Evolutionary conservation across 2,113 vertebrate species (phyloP), one percentile per base, ranked within the genome.

Genomic region (Empidonax traillii): DNA sequence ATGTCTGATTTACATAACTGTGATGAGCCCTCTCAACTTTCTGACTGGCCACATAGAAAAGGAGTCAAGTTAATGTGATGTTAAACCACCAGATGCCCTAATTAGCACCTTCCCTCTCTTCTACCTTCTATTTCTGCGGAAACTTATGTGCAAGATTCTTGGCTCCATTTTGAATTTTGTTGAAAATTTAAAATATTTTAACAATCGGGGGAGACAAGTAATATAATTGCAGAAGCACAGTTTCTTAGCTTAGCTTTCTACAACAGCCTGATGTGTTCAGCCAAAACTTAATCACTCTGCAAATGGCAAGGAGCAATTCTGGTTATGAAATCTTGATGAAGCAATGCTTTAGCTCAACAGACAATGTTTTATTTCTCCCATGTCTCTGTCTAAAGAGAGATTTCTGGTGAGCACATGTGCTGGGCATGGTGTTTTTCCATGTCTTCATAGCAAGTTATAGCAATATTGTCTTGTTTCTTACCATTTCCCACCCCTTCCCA

Each of bases 281-380:
- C 51, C 86, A 97, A 85, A 91, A 80, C 28, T 67, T 52, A 81
- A 81, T 62, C 51, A 56, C 37, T 77, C 12, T 81, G 63, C 65
- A 80, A 93, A 59, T 52, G 41, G 56, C 35, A 95, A 46, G 44
- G 44, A 75, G 37, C 72, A 74, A 85, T 53, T 87, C 62, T 77
- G 88, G 15, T 94, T 92, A 74, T 79, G 90, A 96, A 95, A 96
- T 35, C n/a, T 66, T 73, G 79, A 62, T 90, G 88, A 85, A 83
- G 85, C 82, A 95, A 94, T 69, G 18, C 51, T 5, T 58, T 58
- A 90, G 75, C 53, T 94, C 58, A 83, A 80, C 28, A 86, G 62
- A 68, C 20, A 72, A 39, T 16, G 43, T 73, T 83, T 90, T 90
- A 8, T 89, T 74, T 56, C 41, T 49, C 69, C 25, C 24, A 19